Evolutionary conservation across 2,888 invertebrate genomes (phyloP).

Genomic region (Agrotis segetum): DNA sequence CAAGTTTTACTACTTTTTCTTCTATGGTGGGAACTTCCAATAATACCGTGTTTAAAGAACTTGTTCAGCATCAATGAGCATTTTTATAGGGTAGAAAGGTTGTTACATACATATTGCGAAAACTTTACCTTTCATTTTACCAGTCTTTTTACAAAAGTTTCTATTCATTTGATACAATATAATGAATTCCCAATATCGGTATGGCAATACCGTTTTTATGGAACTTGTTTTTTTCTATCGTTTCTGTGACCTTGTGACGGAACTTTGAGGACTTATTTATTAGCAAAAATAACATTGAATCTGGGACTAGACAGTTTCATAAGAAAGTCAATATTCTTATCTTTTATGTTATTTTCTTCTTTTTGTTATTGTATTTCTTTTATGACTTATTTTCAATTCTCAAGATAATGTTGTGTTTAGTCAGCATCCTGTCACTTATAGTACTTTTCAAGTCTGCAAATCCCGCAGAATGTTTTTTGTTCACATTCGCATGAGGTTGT

Average conservation of each 20-base stretch:
- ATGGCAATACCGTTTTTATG: conserved; percentile 40
- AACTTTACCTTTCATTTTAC: conserved; percentile 22
- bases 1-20: conserved; percentile 7
- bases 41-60: conserved; percentile 14
- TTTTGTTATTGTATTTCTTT: conserved; percentile 20
- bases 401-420: conserved; percentile 41
- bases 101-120: conserved; percentile 29
- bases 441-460: conserved; percentile 42
- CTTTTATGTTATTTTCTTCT: conserved; percentile 14
- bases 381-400: conserved; percentile 17
- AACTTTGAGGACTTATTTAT: conserved; percentile 42
- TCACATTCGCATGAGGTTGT: conserved; percentile 73
- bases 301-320: conserved; percentile 16
- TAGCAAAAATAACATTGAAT: conserved; percentile 11
- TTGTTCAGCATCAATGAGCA: conserved; percentile 18
- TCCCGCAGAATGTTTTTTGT: conserved; percentile 51
- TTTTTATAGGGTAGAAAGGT: conserved; percentile 29
- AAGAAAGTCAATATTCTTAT: conserved; percentile 21
- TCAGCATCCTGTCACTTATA: conserved; percentile 37
- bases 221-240: conserved; percentile 42
- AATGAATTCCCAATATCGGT: conserved; percentile 16
- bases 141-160: conserved; percentile 17
- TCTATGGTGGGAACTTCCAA: conserved; percentile 18
- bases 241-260: conserved; percentile 47
- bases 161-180: conserved; percentile 1